Conservation (phyloP, 2,888 invertebrate species). For the Bembecia ichneumoniformis region DNA sequence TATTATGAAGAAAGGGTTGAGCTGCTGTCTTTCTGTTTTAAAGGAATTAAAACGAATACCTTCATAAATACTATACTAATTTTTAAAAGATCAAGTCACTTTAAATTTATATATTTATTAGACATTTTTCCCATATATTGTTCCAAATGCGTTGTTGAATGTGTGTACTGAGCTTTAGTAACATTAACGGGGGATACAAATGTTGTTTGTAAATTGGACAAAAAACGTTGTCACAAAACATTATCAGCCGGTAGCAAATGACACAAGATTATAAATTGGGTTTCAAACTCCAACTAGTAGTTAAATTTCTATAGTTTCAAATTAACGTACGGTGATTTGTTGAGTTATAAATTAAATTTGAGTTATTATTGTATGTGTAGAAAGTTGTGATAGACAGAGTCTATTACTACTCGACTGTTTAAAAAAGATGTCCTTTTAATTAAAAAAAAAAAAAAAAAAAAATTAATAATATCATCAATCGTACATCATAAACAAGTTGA, state of each 20-base stretch:
- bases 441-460: too few relatives aligned
- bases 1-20: too few relatives aligned
- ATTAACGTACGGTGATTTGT: slow-evolving; percentile 3
- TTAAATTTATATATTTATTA: too few relatives aligned
- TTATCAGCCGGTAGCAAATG: neutral
- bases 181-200: slow-evolving; percentile 14
- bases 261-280: neutral
- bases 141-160: slow-evolving; percentile 8
- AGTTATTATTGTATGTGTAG: neutral
- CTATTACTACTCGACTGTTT: neutral
- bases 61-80: too few relatives aligned
- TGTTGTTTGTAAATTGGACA: neutral
- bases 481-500: too few relatives aligned
- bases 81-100: too few relatives aligned
- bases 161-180: slow-evolving; percentile 53
- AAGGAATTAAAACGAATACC: too few relatives aligned
- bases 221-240: neutral
- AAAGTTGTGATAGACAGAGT: neutral
- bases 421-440: neutral
- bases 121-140: too few relatives aligned
- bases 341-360: slow-evolving; percentile 2
- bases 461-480: too few relatives aligned
- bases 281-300: neutral
- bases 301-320: neutral
- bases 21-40: too few relatives aligned